phyloP scores from a whole-genome alignment of 1,140 invertebrate species.

The Drosophila orosa region DNA sequence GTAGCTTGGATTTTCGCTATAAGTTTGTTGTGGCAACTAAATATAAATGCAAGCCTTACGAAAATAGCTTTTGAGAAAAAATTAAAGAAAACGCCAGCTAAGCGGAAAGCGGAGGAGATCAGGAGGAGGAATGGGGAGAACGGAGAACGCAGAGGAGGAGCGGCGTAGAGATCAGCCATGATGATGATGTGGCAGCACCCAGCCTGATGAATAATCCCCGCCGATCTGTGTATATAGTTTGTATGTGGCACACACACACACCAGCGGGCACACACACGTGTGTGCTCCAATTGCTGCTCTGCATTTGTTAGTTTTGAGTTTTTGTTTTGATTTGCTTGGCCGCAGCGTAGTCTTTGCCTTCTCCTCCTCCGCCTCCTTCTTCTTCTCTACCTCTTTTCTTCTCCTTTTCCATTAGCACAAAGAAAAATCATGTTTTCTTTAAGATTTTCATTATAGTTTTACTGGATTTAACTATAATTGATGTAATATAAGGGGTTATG shows the following conservation, averaged over 20 bases:
- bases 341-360: constrained; percentile 34
- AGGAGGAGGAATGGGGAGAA: constrained; percentile 2
- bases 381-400: constrained; percentile 1
- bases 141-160: neutral
- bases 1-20: constrained; percentile 67
- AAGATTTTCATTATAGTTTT: neutral
- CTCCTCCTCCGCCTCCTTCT: constrained; percentile 1
- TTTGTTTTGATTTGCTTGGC: constrained; percentile 77
- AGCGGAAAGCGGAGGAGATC: constrained; percentile 24
- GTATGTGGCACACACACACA: constrained; percentile 20
- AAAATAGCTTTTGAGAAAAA: constrained; percentile 62
- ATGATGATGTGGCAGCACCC: constrained; percentile 57
- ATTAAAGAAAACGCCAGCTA: constrained; percentile 46
- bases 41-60: constrained; percentile 80
- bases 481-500: neutral
- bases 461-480: neutral
- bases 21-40: constrained; percentile 70
- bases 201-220: constrained; percentile 72
- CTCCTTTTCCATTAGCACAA: constrained; percentile 1
- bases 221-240: constrained; percentile 42
- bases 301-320: constrained; percentile 74
- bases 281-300: constrained; percentile 58
- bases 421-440: constrained; percentile 9
- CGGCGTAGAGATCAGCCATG: constrained; percentile 53
- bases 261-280: constrained; percentile 28